phyloP scores from a whole-genome alignment of 2,888 invertebrate genomes.

The Sthenelais limicola region DNA sequence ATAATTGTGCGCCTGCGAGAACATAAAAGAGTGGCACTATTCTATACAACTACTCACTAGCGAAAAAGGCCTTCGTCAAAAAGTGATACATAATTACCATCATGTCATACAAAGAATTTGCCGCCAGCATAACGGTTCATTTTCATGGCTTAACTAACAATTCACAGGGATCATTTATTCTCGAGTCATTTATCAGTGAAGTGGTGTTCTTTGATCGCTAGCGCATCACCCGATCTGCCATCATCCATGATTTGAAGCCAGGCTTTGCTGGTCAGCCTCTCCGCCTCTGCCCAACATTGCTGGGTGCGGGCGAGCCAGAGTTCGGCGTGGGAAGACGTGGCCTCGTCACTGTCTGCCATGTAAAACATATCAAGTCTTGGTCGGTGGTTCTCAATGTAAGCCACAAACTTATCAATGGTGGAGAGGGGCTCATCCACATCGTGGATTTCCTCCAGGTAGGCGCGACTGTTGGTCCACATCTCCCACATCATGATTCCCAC shows the following conservation, averaged over 20 bases:
- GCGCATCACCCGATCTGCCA: slow-evolving; percentile 4
- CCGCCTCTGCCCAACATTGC: slow-evolving; percentile 45
- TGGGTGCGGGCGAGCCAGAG: slow-evolving; percentile 42
- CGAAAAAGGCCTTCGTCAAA: background rate
- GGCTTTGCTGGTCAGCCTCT: slow-evolving; percentile 43
- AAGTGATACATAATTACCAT: background rate
- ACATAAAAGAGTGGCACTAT: background rate
- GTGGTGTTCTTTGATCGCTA: slow-evolving; percentile 43
- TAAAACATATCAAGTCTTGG: slow-evolving; percentile 33
- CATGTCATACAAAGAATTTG: background rate
- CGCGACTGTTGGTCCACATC: slow-evolving; percentile 51
- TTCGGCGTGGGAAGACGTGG: slow-evolving; percentile 24
- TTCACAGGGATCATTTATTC: too few species aligned
- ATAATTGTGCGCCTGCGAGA: background rate
- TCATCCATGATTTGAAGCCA: slow-evolving; percentile 44
- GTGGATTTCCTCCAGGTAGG: slow-evolving; percentile 43
- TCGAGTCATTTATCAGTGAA: slow-evolving; percentile 30
- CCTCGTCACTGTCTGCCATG: slow-evolving; percentile 2
- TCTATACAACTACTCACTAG: background rate
- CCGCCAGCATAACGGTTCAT: too few species aligned
- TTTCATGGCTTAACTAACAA: too few species aligned
- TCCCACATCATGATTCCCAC: slow-evolving; percentile 61
- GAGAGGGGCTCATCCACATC: slow-evolving; percentile 22
- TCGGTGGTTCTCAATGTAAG: slow-evolving; percentile 35
- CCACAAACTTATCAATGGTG: slow-evolving; percentile 44